Conservation (phyloP, 1,140 invertebrate species). For the Thaumatotibia leucotreta region DNA sequence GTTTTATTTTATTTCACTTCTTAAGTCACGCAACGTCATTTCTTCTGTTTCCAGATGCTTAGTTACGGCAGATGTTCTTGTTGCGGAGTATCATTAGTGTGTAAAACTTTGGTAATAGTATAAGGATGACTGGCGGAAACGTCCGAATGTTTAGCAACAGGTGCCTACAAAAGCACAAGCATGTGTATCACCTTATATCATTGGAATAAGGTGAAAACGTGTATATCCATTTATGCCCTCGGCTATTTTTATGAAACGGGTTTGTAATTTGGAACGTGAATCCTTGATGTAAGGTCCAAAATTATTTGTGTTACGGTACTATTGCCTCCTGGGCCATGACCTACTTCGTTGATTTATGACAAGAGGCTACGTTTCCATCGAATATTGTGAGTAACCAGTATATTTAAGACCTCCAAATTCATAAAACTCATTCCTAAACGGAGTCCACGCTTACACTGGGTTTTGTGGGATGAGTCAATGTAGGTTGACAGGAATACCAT, state of each 20-base stretch:
- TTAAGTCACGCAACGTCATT: no score
- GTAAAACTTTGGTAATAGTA: background rate
- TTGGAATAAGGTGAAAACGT: no score
- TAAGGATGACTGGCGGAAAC: background rate
- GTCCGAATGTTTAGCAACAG: background rate
- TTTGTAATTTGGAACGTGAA: background rate
- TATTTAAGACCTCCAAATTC: background rate
- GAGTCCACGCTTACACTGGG: background rate
- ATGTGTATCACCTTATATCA: no score
- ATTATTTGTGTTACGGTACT: background rate
- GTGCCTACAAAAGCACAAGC: background rate
- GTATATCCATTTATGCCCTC: no score
- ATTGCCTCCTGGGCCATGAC: background rate
- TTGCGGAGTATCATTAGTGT: background rate
- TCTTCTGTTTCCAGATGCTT: background rate
- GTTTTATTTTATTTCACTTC: no score
- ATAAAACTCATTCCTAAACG: background rate
- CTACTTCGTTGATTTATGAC: constrained; percentile 3
- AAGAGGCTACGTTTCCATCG: background rate
- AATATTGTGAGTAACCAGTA: background rate
- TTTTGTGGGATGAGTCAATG: background rate
- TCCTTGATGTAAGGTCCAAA: background rate
- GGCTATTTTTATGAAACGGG: no score
- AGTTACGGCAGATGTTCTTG: background rate
- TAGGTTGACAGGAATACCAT: background rate